These are phyloP conservation scores for Drosophila truncata DNA, from an alignment of 1,140 invertebrate species.

Conservation along the genomic window DNA sequence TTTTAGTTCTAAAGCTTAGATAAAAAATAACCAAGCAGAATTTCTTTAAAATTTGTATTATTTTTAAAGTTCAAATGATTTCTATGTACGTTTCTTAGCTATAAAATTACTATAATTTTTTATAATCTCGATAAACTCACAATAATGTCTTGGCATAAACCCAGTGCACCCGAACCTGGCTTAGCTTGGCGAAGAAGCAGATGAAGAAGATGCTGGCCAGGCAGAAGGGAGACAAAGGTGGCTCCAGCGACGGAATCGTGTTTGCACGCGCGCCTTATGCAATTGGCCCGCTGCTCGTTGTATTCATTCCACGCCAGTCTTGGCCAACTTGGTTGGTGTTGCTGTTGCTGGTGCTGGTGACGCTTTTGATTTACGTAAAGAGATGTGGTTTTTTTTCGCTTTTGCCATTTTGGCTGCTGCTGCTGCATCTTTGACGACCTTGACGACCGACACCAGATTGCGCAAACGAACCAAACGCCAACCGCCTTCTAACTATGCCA, in stretches of 20 bases:
- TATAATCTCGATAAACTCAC: neutral
- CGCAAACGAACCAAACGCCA: constrained; percentile 33
- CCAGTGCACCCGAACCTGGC: neutral
- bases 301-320: constrained; percentile 36
- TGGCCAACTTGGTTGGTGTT: constrained; percentile 34
- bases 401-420: constrained; percentile 40
- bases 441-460: constrained; percentile 51
- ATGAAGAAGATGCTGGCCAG: constrained; percentile 26
- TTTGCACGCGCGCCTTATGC: constrained; percentile 52
- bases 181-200: constrained; percentile 2
- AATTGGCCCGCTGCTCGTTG: constrained; percentile 34
- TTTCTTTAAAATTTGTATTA: neutral
- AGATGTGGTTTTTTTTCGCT: constrained; percentile 19
- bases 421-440: constrained; percentile 49
- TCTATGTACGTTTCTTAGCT: neutral
- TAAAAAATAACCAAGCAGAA: neutral
- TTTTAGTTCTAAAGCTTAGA: no score
- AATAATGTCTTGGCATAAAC: constrained; percentile 15
- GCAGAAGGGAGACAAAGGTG: constrained; percentile 23
- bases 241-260: constrained; percentile 32
- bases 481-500: constrained; percentile 50
- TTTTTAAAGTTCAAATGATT: neutral
- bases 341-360: constrained; percentile 22
- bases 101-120: rapidly evolving
- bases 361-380: constrained; percentile 48